A percentile compares a stretch with the other conserved stretches of the same genome.
Evolutionary conservation across 2,888 invertebrate species (phyloP).

Genomic region (Nemotelus pantherinus): DNA sequence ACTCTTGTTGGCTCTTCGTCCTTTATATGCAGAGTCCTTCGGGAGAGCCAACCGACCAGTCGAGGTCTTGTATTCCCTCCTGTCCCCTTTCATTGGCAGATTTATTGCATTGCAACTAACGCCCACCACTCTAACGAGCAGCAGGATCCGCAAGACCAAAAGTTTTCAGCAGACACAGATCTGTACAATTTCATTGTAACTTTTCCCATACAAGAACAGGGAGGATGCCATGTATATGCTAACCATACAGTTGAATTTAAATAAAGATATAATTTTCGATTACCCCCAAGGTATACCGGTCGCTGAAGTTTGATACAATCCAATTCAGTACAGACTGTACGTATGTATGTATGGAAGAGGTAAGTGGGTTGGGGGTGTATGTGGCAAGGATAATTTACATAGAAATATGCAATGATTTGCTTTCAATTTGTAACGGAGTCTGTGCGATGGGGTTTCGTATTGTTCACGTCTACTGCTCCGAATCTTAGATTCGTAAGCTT

Average conservation of each 20-base stretch:
- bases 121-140: constrained; percentile 31
- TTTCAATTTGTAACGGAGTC: not conserved
- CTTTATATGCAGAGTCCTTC: not conserved
- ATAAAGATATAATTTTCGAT: constrained; percentile 53
- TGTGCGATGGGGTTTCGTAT: not conserved
- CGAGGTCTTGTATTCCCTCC: constrained; percentile 10
- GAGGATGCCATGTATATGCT: not conserved
- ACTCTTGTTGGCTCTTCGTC: constrained; percentile 3
- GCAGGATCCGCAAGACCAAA: constrained; percentile 9
- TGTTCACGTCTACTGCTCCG: constrained; percentile 1
- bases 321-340: not conserved
- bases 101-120: constrained; percentile 47
- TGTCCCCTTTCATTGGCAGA: constrained; percentile 49
- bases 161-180: too few species aligned
- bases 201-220: not conserved
- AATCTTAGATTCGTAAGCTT: not conserved
- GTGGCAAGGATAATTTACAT: constrained; percentile 34
- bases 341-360: too few species aligned
- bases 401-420: constrained; percentile 37
- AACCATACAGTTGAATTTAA: constrained; percentile 48
- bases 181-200: too few species aligned
- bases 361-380: not conserved
- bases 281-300: constrained; percentile 47
- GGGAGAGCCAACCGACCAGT: constrained; percentile 16
- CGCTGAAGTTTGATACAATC: constrained; percentile 35